These are phyloP conservation scores for Dolichopus griseipennis DNA, from an alignment of 2,888 invertebrate genomes.

Conservation along the genomic window DNA sequence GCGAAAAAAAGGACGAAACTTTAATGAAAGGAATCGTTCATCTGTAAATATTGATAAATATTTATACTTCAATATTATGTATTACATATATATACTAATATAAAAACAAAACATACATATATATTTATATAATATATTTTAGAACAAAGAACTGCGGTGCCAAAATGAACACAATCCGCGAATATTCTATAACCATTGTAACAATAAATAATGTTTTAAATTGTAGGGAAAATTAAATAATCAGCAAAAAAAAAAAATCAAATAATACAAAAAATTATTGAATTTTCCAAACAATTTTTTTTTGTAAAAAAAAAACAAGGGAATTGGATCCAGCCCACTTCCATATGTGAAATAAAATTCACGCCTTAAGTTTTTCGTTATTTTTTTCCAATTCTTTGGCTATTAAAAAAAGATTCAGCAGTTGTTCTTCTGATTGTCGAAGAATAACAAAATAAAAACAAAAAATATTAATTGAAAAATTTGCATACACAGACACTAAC, in stretches of 20 bases:
- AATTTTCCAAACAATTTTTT: too few relatives aligned
- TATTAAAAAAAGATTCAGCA: background rate
- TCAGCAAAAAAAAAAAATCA: too few relatives aligned
- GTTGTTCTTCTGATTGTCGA: background rate
- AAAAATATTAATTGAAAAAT: background rate
- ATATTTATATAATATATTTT: background rate
- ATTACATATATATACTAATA: background rate
- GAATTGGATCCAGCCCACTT: background rate
- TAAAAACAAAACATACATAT: too few relatives aligned
- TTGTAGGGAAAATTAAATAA: too few relatives aligned
- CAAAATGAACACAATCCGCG: slow-evolving; percentile 11
- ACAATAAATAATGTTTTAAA: background rate
- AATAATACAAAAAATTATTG: too few relatives aligned
- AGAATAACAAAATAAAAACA: background rate
- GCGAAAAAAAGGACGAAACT: background rate
- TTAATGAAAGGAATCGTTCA: background rate
- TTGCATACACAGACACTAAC: background rate
- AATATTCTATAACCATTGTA: background rate
- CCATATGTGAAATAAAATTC: background rate
- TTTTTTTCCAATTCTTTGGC: too few relatives aligned
- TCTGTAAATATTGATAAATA: background rate
- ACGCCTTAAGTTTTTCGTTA: background rate
- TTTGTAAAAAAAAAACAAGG: background rate
- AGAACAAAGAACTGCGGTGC: background rate
- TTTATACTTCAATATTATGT: background rate